Base-by-base conservation (phyloP, 1,140 invertebrate genomes). In the Bacillus rossius region DNA sequence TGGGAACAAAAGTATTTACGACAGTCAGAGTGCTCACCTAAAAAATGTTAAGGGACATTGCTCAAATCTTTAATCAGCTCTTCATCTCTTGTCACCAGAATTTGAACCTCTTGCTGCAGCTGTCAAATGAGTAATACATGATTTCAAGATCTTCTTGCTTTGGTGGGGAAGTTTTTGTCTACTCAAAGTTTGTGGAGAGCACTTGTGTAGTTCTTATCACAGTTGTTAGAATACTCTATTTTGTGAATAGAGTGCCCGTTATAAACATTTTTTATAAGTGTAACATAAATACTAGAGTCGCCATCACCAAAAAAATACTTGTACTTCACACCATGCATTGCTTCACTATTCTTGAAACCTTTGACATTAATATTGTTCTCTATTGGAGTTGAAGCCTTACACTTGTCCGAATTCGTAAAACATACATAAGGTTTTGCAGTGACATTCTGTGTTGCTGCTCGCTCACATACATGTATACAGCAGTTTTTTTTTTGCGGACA, bases 231-330 rank as follows among this genome's bases (percentile, higher is more conserved):
- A 50, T 55, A 60, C 38, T 60, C 54, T 13, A 60, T 37, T 37
- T 60, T 60, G n/a, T 22, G n/a, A 22, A 51, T 25, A 22, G 10
- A 19, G 23, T n/a, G 17, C 10, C 49, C 49, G 23, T 51, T 42
- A 8, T 3, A 22, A 7, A 26, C 23, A n/a, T 29, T 29, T 25
- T 29, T 8, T 23, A 22, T 19, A 5, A 51, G 10, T 29, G 7
- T 20, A 16, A 23, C 4, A 16, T 51, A 51, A 29, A 29, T n/a
- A 22, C 17, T 22, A 3, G 49, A 20, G 25, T 63, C 61, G 1
- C 61, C 61, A 29, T 63, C 61, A 22, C 51, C 61, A 0, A 63
- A 7, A 19, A 51, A 16, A 29, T 51, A 51, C n/a, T 51, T 51
- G 13, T 45, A 45, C 8, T n/a, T 19, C 43, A 45, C 4, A 3